Percentiles rank a stretch among this genome's conserved stretches.
phyloP scores from a whole-genome alignment of 2,113 vertebrate genomes.

The Asarcornis scutulata region DNA sequence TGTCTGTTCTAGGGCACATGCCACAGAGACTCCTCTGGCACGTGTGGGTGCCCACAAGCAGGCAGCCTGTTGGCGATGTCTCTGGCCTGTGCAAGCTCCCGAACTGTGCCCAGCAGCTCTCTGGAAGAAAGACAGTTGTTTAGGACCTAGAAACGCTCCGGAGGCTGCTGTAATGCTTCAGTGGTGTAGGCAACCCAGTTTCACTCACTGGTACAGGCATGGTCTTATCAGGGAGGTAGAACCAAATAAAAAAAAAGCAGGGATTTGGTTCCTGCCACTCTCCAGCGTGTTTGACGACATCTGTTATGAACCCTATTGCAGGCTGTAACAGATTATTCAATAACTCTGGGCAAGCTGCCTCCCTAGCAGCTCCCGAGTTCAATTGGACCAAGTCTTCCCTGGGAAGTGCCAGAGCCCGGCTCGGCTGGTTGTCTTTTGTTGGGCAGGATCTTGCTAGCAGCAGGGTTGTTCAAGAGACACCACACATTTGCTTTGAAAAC shows the following conservation, averaged over 20 bases:
- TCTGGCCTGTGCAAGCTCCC: not conserved
- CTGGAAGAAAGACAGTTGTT: not conserved
- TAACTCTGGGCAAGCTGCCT: conserved; percentile 58
- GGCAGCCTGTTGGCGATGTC: not conserved
- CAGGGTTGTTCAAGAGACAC: conserved; percentile 46
- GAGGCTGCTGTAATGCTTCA: rapidly evolving
- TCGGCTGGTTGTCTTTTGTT: conserved; percentile 65
- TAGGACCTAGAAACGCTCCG: rapidly evolving
- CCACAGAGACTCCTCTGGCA: not conserved
- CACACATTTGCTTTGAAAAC: conserved; percentile 59
- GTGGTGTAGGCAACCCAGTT: not conserved
- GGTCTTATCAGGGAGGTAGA: not conserved
- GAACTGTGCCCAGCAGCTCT: not conserved
- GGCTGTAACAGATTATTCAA: not conserved
- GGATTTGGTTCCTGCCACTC: not conserved
- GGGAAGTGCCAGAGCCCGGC: conserved; percentile 67
- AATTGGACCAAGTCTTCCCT: conserved; percentile 49
- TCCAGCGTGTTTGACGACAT: not conserved
- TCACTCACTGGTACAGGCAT: not conserved
- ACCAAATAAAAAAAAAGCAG: not conserved
- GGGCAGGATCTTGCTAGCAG: conserved; percentile 67
- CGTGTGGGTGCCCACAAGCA: not conserved
- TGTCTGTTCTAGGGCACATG: rapidly evolving
- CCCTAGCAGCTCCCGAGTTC: conserved; percentile 24
- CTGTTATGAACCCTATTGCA: not conserved